phyloP scores from a whole-genome alignment of 2,797 vertebrate genomes.

The Enteromius thamalakanensis region DNA sequence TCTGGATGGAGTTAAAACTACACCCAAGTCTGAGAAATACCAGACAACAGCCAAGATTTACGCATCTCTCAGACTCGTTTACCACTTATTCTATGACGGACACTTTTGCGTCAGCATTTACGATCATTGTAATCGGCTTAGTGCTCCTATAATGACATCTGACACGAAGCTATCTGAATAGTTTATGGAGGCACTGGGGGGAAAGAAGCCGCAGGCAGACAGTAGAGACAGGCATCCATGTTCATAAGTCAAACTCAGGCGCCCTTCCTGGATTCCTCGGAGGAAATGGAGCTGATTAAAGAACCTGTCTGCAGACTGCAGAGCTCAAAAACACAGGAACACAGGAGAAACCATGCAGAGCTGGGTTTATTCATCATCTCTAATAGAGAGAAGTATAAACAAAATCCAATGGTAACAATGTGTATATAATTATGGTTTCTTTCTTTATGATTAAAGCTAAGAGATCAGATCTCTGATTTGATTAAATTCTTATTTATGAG shows the following conservation, averaged over 20 bases:
- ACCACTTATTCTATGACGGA: conserved; percentile 1
- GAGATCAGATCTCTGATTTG: neutral
- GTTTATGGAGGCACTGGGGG: conserved; percentile 1
- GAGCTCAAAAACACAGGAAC: neutral
- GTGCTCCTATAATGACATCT: conserved; percentile 3
- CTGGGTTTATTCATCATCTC: neutral
- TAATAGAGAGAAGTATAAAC: neutral
- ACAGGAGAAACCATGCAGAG: neutral
- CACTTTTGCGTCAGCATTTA: conserved; percentile 22
- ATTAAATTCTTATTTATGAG: neutral
- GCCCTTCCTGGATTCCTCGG: neutral
- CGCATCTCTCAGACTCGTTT: conserved; percentile 10
- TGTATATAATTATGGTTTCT: neutral
- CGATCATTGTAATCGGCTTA: conserved; percentile 6
- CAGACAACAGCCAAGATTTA: conserved; percentile 4
- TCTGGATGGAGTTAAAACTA: conserved; percentile 36
- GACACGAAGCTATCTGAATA: conserved; percentile 2
- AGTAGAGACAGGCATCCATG: neutral
- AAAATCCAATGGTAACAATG: neutral
- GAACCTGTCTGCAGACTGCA: conserved; percentile 5
- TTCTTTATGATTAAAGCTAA: neutral
- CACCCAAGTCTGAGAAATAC: neutral
- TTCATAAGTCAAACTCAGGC: conserved; percentile 22
- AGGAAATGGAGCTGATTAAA: conserved; percentile 21
- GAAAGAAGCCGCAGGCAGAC: neutral